A percentile compares a stretch with the other conserved stretches of the same genome.
These are phyloP conservation scores for Panulirus ornatus DNA, from an alignment of 1,140 invertebrate species.

Conservation along the genomic window DNA sequence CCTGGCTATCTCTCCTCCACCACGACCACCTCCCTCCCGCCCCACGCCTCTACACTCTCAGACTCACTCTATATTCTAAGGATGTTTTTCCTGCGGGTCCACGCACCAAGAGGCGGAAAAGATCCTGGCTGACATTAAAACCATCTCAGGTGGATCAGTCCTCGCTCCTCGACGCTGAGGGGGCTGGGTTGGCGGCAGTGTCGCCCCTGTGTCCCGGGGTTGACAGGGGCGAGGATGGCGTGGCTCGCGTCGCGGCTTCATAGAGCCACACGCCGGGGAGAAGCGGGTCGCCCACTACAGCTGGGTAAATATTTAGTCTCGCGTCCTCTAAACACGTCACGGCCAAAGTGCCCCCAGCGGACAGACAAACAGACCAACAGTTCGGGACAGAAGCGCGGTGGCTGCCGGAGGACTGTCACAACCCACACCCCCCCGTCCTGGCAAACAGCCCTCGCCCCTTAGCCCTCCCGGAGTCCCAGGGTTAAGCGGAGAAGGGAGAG, in stretches of 20 bases:
- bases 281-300: constrained; percentile 2
- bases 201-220: background rate
- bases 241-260: background rate
- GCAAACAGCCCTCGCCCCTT: too few relatives aligned
- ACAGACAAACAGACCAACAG: too few relatives aligned
- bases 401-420: too few relatives aligned
- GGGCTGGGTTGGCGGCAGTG: background rate
- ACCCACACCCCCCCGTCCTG: too few relatives aligned
- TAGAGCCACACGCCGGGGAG: too few relatives aligned
- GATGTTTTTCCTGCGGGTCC: background rate
- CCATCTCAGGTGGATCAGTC: constrained; percentile 29
- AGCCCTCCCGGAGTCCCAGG: too few relatives aligned
- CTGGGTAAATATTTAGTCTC: constrained; percentile 28
- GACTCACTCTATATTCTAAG: background rate
- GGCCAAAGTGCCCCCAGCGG: background rate
- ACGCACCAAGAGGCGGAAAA: background rate
- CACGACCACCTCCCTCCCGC: background rate
- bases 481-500: too few relatives aligned
- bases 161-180: too few relatives aligned
- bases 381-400: too few relatives aligned
- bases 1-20: background rate
- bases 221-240: background rate
- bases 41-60: background rate
- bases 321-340: background rate
- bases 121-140: constrained; percentile 10